These are phyloP conservation scores for Helobdella robusta DNA, from an alignment of 2,888 invertebrate genomes.

Conservation along the genomic window DNA sequence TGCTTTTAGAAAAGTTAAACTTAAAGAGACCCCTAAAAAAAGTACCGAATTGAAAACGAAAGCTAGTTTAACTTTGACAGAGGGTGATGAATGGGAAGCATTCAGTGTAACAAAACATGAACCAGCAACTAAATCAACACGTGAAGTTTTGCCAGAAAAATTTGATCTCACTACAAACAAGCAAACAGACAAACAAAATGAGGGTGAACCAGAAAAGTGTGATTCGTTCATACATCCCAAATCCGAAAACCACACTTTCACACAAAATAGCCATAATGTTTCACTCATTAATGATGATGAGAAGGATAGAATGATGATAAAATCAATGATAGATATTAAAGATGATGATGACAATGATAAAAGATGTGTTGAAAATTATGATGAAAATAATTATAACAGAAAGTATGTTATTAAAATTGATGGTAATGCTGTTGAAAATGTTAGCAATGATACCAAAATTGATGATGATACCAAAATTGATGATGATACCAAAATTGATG, in stretches of 20 bases:
- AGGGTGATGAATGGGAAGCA: too few species aligned
- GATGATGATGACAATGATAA: background rate
- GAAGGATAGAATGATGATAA: background rate
- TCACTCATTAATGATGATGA: too few species aligned
- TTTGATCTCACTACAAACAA: background rate
- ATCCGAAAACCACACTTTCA: too few species aligned
- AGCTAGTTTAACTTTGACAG: too few species aligned
- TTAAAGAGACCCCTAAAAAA: too few species aligned
- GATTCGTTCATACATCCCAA: too few species aligned
- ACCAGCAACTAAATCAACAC: background rate
- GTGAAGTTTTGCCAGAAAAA: background rate
- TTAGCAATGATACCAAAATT: background rate
- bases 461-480: background rate
- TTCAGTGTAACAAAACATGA: background rate
- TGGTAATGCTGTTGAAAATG: background rate
- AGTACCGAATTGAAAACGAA: too few species aligned
- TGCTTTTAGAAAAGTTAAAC: constrained; percentile 17
- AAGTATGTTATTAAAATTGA: background rate
- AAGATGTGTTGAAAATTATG: background rate
- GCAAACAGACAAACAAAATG: background rate
- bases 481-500: background rate
- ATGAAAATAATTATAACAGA: background rate
- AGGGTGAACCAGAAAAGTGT: too few species aligned
- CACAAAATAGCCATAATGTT: too few species aligned
- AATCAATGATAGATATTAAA: background rate